These are phyloP conservation scores for Syngnathus scovelli DNA, from an alignment of 2,113 vertebrate species.

Conservation along the genomic window DNA sequence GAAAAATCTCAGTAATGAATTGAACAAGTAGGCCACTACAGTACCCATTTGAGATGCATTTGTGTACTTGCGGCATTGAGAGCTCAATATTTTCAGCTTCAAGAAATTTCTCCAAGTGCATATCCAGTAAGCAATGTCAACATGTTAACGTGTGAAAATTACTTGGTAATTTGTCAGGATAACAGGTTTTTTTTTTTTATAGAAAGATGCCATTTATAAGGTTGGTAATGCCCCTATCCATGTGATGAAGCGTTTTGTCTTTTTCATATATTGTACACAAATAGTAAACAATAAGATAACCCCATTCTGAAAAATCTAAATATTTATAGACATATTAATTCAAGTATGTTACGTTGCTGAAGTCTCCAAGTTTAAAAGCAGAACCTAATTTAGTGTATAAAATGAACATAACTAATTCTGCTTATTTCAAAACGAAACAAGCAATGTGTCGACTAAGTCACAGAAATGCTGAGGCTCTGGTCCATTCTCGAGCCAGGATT, in stretches of 20 bases:
- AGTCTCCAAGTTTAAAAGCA: not conserved
- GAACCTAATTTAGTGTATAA: not conserved
- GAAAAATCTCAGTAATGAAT: slow-evolving; percentile 55
- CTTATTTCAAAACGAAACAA: slow-evolving; percentile 17
- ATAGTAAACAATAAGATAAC: not conserved
- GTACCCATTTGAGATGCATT: slow-evolving; percentile 60
- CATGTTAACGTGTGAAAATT: slow-evolving; percentile 29
- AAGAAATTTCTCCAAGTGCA: slow-evolving; percentile 19
- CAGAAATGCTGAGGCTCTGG: slow-evolving; percentile 4
- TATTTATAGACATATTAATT: not conserved
- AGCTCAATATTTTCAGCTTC: slow-evolving; percentile 47
- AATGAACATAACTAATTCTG: not conserved
- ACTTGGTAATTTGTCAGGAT: slow-evolving; percentile 28
- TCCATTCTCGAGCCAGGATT: slow-evolving; percentile 47
- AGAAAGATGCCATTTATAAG: too few species aligned
- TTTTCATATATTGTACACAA: not conserved
- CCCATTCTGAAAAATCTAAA: not conserved
- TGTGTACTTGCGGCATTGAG: slow-evolving; percentile 35
- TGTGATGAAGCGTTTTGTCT: not conserved
- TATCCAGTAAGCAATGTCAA: slow-evolving; percentile 39
- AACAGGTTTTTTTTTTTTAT: not conserved
- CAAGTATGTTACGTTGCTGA: not conserved
- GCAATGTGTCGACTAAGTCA: not conserved
- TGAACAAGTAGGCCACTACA: slow-evolving; percentile 64
- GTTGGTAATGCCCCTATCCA: too few species aligned